These are phyloP conservation scores for Epinephelus lanceolatus DNA, from an alignment of 2,113 vertebrate genomes.

Conservation along the genomic window DNA sequence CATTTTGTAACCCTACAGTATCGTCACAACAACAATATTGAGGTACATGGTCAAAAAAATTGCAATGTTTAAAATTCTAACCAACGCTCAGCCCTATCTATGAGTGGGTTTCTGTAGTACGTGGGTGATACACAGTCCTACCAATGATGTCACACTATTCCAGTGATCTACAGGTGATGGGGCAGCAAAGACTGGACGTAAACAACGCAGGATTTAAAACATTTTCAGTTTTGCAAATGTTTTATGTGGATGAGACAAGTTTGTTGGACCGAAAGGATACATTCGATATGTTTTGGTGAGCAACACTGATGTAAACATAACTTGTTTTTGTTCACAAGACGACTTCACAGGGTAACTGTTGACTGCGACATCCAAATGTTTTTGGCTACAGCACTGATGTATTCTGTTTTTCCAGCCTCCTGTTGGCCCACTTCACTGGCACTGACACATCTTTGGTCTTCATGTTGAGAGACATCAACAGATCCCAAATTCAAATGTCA, in stretches of 20 bases:
- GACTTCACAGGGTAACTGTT: neutral
- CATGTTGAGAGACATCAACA: conserved; percentile 1
- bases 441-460: conserved; percentile 9
- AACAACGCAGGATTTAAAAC: neutral
- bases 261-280: neutral
- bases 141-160: neutral
- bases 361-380: conserved; percentile 1
- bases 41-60: no score
- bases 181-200: neutral
- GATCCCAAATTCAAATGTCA: neutral
- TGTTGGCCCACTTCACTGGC: conserved; percentile 2
- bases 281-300: neutral
- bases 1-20: no score
- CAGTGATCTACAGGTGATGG: neutral
- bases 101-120: no score
- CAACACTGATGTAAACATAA: neutral
- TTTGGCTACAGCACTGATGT: neutral
- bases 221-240: no score
- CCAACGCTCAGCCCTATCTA: no score
- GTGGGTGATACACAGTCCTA: neutral
- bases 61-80: no score
- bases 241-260: neutral
- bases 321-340: neutral
- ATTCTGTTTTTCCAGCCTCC: neutral
- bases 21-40: no score